phyloP scores from a whole-genome alignment of 2,888 invertebrate species.

The Chrysodeixis includens region DNA sequence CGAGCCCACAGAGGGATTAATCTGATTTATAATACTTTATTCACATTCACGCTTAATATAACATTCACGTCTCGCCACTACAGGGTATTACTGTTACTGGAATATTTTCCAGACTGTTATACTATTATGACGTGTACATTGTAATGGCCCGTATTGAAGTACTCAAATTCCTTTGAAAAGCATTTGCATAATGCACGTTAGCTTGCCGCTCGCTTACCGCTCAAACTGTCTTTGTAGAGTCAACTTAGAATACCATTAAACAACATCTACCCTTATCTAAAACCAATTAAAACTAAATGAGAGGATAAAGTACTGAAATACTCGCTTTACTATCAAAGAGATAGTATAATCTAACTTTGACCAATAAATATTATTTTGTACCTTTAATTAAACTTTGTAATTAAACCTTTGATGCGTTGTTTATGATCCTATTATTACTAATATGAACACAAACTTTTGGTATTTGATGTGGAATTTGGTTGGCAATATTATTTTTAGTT shows the following conservation, averaged over 20 bases:
- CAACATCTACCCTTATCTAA: constrained; percentile 25
- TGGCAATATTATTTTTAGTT: not conserved
- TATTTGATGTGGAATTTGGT: not conserved
- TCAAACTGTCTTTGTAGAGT: constrained; percentile 41
- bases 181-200: constrained; percentile 37
- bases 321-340: constrained; percentile 32
- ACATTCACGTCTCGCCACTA: constrained; percentile 22
- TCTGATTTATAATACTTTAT: constrained; percentile 47
- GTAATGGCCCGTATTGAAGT: constrained; percentile 6
- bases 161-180: constrained; percentile 22
- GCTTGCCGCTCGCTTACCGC: constrained; percentile 31
- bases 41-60: constrained; percentile 31
- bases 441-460: not conserved
- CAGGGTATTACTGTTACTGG: constrained; percentile 3
- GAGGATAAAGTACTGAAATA: constrained; percentile 35
- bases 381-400: not conserved
- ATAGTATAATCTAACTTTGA: constrained; percentile 21
- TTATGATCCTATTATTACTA: not conserved
- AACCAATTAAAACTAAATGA: constrained; percentile 46
- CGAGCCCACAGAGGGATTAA: constrained; percentile 45
- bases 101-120: constrained; percentile 3
- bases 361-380: constrained; percentile 11
- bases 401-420: not conserved
- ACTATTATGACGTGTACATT: constrained; percentile 3
- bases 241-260: constrained; percentile 36